Evolutionary conservation across 2,888 invertebrate genomes (phyloP), one percentile per base, ranked within the genome.

Genomic region (Acleris sparsana): DNA sequence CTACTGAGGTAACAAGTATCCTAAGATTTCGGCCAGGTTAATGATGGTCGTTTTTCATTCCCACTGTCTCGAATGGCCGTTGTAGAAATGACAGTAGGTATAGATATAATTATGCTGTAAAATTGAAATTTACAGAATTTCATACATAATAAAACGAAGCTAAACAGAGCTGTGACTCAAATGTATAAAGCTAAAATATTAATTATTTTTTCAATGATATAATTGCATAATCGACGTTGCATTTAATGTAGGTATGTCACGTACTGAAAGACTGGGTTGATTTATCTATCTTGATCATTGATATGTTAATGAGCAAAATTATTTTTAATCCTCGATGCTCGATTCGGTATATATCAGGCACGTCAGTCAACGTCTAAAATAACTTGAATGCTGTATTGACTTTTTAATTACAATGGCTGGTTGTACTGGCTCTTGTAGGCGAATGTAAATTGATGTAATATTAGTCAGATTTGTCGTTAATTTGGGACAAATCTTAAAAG

Each of bases 141-240:
- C 4, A 17, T 17, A 20, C 11, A 25, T 5, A 25, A 25, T 25
- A 48, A 48, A 83, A 83, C 83, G 84, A 86, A 85, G 82, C 82
- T 82, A 78, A 71, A 72, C 68, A 73, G 76, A 78, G 84, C 83
- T 88, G 85, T 88, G 86, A 87, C 77, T 75, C 74, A 73, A 76
- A 80, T 76, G 69, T 77, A 78, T 73, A 75, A 75, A 76, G 73
- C 73, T 75, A 74, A 81, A 79, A 74, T 75, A 77, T 73, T 85
- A 87, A 87, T 88, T 90, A 90, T 89, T 89, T 89, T 90, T 89
- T 78, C 87, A 89, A 69, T 79, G 79, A 82, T 83, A 79, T 88
- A 84, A 82, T 84, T 85, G 80, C 77, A 77, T 86, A 81, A 74
- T 83, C 77, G 71, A 82, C 72, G 75, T 73, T 78, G 77, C 79